A percentile compares a stretch with the other conserved stretches of the same genome.
These are phyloP conservation scores for Sciurus niger DNA, from an alignment of 2,113 vertebrate species.

Conservation along the genomic window DNA sequence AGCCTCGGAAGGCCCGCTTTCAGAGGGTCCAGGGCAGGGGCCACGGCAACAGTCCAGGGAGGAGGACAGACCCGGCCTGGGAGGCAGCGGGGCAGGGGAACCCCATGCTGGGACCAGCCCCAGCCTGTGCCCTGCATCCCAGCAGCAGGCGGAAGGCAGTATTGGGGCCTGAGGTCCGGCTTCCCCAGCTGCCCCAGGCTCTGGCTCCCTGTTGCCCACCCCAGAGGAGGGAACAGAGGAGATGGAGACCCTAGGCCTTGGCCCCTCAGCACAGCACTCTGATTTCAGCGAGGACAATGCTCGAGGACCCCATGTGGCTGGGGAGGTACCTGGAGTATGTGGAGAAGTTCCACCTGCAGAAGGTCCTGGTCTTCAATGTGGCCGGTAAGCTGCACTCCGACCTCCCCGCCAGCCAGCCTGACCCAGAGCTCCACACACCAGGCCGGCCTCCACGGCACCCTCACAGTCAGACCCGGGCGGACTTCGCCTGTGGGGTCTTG, in stretches of 20 bases:
- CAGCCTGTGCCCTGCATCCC: background rate
- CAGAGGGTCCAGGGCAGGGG: fast-evolving
- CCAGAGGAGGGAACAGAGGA: fast-evolving
- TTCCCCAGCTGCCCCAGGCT: background rate
- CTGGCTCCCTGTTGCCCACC: background rate
- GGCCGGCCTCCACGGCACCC: fast-evolving
- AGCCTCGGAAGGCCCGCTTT: background rate
- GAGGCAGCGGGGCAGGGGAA: background rate
- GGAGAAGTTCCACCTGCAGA: background rate
- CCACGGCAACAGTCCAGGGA: fast-evolving
- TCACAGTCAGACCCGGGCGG: background rate
- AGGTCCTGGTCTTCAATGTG: background rate
- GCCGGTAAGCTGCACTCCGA: background rate
- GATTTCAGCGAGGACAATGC: background rate
- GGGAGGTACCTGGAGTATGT: background rate
- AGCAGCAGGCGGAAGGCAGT: background rate
- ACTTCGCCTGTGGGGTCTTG: fast-evolving
- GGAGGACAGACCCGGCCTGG: background rate
- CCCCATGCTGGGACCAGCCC: fast-evolving
- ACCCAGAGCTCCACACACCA: fast-evolving
- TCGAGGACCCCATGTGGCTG: background rate
- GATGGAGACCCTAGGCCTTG: fast-evolving
- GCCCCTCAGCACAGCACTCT: background rate
- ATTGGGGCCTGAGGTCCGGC: background rate
- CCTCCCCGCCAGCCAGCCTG: too few relatives aligned